Evolutionary conservation across 2,797 vertebrate genomes (phyloP).

Genomic region (Masticophis lateralis): DNA sequence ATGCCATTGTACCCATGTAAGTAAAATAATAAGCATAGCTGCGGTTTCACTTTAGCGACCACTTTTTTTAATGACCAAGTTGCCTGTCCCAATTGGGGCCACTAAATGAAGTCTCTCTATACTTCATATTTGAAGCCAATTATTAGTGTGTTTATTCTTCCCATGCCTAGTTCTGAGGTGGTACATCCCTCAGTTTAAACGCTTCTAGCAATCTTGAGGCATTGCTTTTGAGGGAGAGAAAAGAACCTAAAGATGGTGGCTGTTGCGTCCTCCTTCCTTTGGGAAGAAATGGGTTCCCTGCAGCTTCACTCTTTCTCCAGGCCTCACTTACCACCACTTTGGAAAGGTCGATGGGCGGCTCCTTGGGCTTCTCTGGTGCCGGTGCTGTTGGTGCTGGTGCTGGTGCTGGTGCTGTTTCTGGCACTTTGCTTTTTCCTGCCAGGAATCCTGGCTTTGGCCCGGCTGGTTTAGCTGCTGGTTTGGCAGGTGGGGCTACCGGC

Average conservation of each 20-base stretch:
- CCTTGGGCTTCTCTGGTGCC: conserved; percentile 42
- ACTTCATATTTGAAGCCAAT: not conserved
- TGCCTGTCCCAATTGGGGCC: not conserved
- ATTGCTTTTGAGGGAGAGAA: not conserved
- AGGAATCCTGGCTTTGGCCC: conserved; percentile 23
- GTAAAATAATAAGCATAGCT: not conserved
- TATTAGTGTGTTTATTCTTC: too few relatives aligned
- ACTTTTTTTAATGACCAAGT: not conserved
- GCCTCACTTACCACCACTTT: conserved; percentile 67
- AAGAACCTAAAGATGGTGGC: not conserved
- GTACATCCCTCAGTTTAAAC: not conserved
- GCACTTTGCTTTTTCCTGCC: conserved; percentile 42
- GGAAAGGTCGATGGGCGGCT: conserved; percentile 65
- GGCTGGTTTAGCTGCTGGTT: conserved; percentile 56
- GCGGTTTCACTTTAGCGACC: not conserved
- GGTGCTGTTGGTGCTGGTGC: not conserved
- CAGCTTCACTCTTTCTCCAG: not conserved
- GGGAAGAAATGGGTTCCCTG: too few relatives aligned
- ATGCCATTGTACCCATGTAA: not conserved
- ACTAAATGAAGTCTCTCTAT: not conserved
- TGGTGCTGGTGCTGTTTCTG: conserved; percentile 13
- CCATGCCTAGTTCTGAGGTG: not conserved
- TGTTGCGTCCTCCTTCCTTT: not conserved
- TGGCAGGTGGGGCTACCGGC: conserved; percentile 54
- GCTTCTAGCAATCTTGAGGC: not conserved